These are phyloP conservation scores for Pygmarrhopalites habei DNA, from an alignment of 1,140 invertebrate genomes.

Conservation along the genomic window DNA sequence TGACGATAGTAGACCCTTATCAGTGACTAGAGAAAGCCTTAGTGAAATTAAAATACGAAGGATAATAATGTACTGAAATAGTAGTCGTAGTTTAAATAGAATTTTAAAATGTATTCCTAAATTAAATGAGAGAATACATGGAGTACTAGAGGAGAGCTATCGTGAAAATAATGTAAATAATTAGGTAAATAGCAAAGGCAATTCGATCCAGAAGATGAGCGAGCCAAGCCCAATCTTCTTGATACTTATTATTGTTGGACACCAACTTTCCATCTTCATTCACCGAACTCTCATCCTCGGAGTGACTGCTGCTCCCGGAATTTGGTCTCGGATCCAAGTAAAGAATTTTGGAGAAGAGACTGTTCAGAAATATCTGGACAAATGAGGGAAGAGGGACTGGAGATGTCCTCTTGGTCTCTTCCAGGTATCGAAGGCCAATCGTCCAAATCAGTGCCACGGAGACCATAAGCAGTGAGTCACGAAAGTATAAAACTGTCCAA, in stretches of 20 bases:
- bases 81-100: too few relatives aligned
- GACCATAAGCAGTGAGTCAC: conserved; percentile 36
- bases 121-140: too few relatives aligned
- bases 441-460: conserved; percentile 35
- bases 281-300: background rate
- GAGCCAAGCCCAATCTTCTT: conserved; percentile 31
- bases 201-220: conserved; percentile 28
- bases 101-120: too few relatives aligned
- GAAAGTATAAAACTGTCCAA: conserved; percentile 36
- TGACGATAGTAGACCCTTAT: too few relatives aligned
- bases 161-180: conserved; percentile 21
- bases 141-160: conserved; percentile 21
- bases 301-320: background rate
- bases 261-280: conserved; percentile 30
- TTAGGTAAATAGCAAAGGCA: conserved; percentile 18
- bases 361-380: conserved; percentile 27
- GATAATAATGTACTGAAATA: too few relatives aligned
- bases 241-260: conserved; percentile 15
- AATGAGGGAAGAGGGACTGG: conserved; percentile 34
- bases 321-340: conserved; percentile 35
- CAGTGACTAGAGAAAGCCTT: too few relatives aligned
- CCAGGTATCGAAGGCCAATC: conserved; percentile 34
- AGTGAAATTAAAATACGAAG: too few relatives aligned
- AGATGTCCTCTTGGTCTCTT: conserved; percentile 28
- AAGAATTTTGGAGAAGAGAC: conserved; percentile 29